phyloP scores from a whole-genome alignment of 2,797 vertebrate genomes.

The Gallinago solitaria region DNA sequence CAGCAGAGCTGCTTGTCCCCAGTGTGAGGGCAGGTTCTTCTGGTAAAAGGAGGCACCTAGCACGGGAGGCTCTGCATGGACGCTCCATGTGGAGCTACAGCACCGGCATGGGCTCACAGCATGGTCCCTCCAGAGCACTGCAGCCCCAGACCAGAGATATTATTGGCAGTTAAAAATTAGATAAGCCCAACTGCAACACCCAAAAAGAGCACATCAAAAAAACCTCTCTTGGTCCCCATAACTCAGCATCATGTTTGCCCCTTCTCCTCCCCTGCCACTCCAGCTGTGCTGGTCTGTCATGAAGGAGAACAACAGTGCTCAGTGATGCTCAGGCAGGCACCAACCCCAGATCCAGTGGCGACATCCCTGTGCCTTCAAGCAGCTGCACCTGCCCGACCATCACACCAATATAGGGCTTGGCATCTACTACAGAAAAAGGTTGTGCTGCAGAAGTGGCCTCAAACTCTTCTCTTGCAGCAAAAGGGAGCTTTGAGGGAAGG shows the following conservation, averaged over 20 bases:
- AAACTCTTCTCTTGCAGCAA: background rate
- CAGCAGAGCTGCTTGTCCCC: too few species aligned
- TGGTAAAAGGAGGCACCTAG: background rate
- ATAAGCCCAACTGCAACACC: background rate
- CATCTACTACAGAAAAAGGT: background rate
- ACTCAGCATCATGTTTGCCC: background rate
- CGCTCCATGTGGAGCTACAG: background rate
- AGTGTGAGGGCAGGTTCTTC: fast-evolving
- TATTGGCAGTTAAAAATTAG: background rate
- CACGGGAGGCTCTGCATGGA: background rate
- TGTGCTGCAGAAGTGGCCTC: background rate
- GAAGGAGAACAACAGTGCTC: fast-evolving
- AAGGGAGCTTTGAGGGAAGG: background rate
- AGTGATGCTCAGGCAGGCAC: background rate
- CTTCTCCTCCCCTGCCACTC: background rate
- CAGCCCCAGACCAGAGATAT: background rate
- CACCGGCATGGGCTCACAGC: background rate
- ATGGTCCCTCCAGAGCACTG: background rate
- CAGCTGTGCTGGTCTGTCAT: fast-evolving
- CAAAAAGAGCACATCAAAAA: background rate
- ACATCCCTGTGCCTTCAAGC: background rate
- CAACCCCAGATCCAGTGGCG: background rate
- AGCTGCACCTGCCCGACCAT: background rate
- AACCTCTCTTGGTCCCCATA: background rate
- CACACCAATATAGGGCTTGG: fast-evolving